Conservation (phyloP, 1,140 invertebrate genomes). For the Aphelenchoides besseyi region DNA sequence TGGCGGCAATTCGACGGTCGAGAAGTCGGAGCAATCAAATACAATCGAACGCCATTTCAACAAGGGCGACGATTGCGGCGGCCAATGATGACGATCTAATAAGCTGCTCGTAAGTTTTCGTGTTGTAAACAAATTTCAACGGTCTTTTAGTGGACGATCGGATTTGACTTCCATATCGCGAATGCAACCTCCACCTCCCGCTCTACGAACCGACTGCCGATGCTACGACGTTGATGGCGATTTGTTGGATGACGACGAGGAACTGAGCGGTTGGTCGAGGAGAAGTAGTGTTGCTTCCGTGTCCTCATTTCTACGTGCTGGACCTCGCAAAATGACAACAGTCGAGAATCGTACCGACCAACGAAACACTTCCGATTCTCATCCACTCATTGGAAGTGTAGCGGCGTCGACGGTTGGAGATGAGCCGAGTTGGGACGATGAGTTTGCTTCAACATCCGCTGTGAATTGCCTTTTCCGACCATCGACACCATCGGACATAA, state of each 20-base stretch:
- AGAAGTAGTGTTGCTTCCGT: neutral
- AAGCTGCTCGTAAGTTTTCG: neutral
- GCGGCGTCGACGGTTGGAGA: neutral
- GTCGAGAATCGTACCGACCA: neutral
- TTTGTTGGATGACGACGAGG: neutral
- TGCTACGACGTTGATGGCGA: conserved; percentile 19
- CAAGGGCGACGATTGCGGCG: neutral
- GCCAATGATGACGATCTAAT: neutral
- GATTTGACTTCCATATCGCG: conserved; percentile 14
- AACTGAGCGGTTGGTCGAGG: neutral
- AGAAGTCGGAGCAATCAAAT: neutral
- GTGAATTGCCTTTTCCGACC: neutral
- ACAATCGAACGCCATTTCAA: neutral
- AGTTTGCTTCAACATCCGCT: conserved; percentile 22
- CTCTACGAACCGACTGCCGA: neutral
- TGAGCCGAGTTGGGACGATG: conserved; percentile 30
- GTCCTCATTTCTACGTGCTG: neutral
- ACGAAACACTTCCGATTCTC: neutral
- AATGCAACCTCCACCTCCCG: neutral
- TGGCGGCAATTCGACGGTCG: neutral
- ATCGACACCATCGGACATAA: conserved; percentile 27
- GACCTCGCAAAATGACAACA: neutral
- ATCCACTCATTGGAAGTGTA: neutral
- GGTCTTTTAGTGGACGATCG: conserved; percentile 6
- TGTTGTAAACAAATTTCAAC: neutral